Conservation (phyloP, 2,113 vertebrate species). For the Plestiodon gilberti region DNA sequence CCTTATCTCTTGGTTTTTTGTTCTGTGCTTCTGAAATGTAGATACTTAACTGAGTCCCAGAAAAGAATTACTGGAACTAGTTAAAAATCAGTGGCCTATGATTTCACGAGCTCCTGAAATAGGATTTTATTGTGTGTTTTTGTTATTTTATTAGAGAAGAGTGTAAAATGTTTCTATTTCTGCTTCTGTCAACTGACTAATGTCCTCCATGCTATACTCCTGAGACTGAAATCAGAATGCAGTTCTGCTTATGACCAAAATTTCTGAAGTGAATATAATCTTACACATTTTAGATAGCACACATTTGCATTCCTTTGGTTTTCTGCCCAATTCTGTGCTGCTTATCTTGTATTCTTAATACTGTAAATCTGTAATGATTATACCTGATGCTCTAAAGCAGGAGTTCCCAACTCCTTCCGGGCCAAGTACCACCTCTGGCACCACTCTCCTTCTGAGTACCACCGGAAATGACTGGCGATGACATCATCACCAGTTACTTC, state of each 20-base stretch:
- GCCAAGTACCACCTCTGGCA: too few species aligned
- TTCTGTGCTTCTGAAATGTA: background rate
- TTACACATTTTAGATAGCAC: background rate
- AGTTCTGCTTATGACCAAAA: background rate
- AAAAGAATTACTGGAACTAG: background rate
- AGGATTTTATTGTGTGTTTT: background rate
- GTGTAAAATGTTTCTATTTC: background rate
- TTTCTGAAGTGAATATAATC: background rate
- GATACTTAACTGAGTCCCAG: slow-evolving; percentile 4
- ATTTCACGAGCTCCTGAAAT: background rate
- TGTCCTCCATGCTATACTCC: background rate
- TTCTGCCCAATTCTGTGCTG: background rate
- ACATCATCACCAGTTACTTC: too few species aligned
- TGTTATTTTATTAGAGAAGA: background rate
- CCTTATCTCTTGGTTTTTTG: background rate
- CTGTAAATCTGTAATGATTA: background rate
- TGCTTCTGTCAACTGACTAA: background rate
- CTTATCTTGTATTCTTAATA: background rate
- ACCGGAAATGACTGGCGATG: too few species aligned
- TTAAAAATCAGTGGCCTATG: background rate
- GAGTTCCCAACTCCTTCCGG: too few species aligned
- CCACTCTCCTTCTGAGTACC: too few species aligned
- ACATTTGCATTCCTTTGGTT: background rate
- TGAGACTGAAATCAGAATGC: background rate
- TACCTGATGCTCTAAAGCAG: background rate